Evolutionary conservation across 2,888 invertebrate genomes (phyloP).

Genomic region (Limenitis camilla): DNA sequence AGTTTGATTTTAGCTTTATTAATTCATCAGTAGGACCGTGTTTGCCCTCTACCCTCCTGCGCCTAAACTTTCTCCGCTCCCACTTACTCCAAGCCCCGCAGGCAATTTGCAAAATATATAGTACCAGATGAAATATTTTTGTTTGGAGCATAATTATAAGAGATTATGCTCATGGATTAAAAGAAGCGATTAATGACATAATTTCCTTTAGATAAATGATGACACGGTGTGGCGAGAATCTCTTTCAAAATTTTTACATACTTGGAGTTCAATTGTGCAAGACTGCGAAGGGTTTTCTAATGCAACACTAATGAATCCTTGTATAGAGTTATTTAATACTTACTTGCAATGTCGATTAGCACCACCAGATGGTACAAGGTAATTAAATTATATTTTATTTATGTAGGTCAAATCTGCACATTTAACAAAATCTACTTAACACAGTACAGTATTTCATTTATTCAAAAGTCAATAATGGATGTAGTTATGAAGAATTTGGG

Average conservation of each 20-base stretch:
- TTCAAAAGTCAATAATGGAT: too few species aligned
- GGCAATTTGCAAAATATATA: background rate
- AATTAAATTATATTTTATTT: conserved; percentile 8
- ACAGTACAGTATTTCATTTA: too few species aligned
- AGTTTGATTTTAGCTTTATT: too few species aligned
- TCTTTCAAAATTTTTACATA: conserved; percentile 64
- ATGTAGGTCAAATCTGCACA: background rate
- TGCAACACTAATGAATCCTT: conserved; percentile 55
- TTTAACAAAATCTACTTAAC: too few species aligned
- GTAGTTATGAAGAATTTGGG: too few species aligned
- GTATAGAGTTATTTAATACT: conserved; percentile 81
- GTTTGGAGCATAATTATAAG: too few species aligned
- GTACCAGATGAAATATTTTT: background rate
- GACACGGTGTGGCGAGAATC: conserved; percentile 66
- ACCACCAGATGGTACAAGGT: conserved; percentile 83
- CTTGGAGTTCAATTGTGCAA: conserved; percentile 64
- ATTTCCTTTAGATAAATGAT: conserved; percentile 52
- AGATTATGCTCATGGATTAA: too few species aligned
- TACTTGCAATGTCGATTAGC: conserved; percentile 87
- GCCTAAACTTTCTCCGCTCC: too few species aligned
- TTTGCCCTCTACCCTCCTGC: too few species aligned
- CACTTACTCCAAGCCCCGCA: too few species aligned
- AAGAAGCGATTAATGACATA: too few species aligned
- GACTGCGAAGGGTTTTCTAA: conserved; percentile 54
- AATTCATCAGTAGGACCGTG: too few species aligned